Percentiles rank a stretch among this genome's conserved stretches.
Evolutionary conservation across 30 jellyfish, hydroid and myxozoan genomes (phyloP).

Genomic region (Nemopilema nomurai): DNA sequence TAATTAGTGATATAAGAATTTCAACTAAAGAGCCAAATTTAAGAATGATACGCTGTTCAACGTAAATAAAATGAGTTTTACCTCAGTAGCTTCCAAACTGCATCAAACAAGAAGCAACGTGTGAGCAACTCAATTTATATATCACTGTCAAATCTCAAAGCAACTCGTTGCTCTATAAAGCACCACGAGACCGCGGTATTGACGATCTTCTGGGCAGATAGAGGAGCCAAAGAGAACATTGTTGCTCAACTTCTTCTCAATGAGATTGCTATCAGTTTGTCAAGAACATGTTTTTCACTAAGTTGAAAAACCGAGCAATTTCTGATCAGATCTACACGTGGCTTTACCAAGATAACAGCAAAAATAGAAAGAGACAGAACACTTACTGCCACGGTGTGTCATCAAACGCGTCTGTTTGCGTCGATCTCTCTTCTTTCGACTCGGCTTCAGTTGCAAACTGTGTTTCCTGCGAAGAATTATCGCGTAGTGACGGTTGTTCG

Average conservation of each 20-base stretch:
- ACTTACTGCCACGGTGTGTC: constrained; percentile 67
- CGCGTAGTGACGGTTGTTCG: neutral
- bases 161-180: neutral
- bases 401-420: constrained; percentile 45
- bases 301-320: neutral
- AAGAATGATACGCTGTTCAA: too few relatives aligned
- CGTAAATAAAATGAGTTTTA: too few relatives aligned
- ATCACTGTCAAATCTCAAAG: neutral
- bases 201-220: neutral
- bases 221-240: neutral
- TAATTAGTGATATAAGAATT: too few relatives aligned
- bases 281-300: neutral
- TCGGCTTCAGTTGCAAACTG: neutral
- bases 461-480: neutral
- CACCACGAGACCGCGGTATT: neutral
- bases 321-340: neutral
- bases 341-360: neutral
- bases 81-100: too few relatives aligned
- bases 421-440: constrained; percentile 7
- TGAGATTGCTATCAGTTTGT: neutral
- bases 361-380: neutral
- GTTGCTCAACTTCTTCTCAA: neutral
- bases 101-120: too few relatives aligned
- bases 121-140: neutral
- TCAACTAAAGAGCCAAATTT: too few relatives aligned